These are phyloP conservation scores for Miltochrista miniata DNA, from an alignment of 2,888 invertebrate genomes.

Conservation along the genomic window DNA sequence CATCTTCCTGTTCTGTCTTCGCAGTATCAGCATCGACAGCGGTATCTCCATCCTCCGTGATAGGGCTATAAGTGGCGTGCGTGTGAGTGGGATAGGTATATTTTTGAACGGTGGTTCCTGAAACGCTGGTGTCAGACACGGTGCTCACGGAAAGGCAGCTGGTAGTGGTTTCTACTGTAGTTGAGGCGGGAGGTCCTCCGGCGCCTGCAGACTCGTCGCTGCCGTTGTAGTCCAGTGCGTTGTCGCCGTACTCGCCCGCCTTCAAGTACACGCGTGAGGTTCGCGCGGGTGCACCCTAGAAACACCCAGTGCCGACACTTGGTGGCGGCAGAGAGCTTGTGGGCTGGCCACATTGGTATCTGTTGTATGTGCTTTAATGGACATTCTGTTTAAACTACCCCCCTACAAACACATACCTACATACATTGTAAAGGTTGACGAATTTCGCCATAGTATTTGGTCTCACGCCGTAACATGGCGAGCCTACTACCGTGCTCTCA, in stretches of 20 bases:
- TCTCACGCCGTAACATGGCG: too few species aligned
- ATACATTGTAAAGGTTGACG: too few species aligned
- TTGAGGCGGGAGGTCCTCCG: not conserved
- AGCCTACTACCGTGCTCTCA: too few species aligned
- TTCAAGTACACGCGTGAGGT: constrained; percentile 49
- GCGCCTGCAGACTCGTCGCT: constrained; percentile 5
- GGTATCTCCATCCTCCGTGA: too few species aligned
- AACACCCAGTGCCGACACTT: constrained; percentile 31
- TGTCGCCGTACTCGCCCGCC: constrained; percentile 74
- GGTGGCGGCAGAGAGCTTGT: constrained; percentile 24
- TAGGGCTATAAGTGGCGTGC: not conserved
- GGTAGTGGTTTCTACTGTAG: not conserved
- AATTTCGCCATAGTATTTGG: too few species aligned
- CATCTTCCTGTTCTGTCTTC: not conserved
- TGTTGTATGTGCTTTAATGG: too few species aligned
- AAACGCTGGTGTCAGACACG: too few species aligned
- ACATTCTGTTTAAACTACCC: too few species aligned
- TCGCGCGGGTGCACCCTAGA: constrained; percentile 36
- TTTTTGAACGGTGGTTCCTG: not conserved
- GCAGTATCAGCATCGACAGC: too few species aligned
- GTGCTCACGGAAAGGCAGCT: not conserved
- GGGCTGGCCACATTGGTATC: not conserved
- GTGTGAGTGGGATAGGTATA: not conserved
- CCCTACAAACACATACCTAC: too few species aligned
- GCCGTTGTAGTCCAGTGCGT: constrained; percentile 57